Percentiles rank a stretch among this genome's conserved stretches.
These are phyloP conservation scores for Urechis unicinctus DNA, from an alignment of 2,888 invertebrate genomes.

Conservation along the genomic window DNA sequence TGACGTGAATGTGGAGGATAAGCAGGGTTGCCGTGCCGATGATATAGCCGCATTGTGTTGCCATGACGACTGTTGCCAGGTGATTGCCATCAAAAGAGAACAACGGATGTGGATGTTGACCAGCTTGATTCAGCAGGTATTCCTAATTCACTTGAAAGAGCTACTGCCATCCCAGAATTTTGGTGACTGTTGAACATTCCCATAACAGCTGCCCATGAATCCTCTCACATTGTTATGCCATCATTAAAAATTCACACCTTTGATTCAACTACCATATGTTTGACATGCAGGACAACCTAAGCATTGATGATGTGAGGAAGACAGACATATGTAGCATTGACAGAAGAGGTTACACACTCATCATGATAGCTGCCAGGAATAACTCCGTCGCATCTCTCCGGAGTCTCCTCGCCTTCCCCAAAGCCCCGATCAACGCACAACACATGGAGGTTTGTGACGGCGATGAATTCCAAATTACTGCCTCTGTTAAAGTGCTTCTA, in stretches of 20 bases:
- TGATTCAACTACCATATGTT: too few relatives aligned
- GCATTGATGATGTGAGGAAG: background rate
- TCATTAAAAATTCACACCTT: too few relatives aligned
- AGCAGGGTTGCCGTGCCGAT: slow-evolving; percentile 32
- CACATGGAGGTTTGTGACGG: slow-evolving; percentile 3
- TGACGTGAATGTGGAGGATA: slow-evolving; percentile 38
- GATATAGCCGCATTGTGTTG: slow-evolving; percentile 20
- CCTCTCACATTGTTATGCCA: too few relatives aligned
- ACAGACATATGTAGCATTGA: slow-evolving; percentile 3
- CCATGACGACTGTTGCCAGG: background rate
- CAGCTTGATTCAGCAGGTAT: background rate
- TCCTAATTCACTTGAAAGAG: too few relatives aligned
- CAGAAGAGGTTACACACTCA: slow-evolving; percentile 3
- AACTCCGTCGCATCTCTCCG: background rate
- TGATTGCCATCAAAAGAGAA: background rate
- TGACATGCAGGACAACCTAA: background rate
- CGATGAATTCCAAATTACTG: background rate
- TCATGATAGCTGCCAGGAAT: slow-evolving; percentile 5
- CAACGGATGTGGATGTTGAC: background rate
- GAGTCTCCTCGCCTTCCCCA: background rate
- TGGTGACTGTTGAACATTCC: too few relatives aligned
- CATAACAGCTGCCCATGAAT: too few relatives aligned
- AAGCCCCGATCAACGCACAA: slow-evolving; percentile 5
- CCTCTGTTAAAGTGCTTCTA: too few relatives aligned
- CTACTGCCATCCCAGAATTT: too few relatives aligned